Evolutionary conservation across 2,113 vertebrate genomes (phyloP), one percentile per base, ranked within the genome.

Genomic region (Cranoglanis bouderius): DNA sequence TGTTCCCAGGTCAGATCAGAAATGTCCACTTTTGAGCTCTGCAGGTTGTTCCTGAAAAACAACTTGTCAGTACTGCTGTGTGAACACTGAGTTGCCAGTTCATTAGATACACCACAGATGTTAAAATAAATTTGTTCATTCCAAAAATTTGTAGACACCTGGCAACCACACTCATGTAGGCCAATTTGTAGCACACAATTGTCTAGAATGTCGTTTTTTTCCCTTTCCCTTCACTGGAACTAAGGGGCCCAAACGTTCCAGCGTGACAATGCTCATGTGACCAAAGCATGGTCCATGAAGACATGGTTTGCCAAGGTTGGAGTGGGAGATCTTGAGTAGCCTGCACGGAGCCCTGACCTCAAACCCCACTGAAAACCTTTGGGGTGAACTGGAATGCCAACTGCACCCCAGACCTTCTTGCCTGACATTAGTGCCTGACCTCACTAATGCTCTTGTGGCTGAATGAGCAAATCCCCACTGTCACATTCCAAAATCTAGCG

Each of bases 1-100:
- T 99, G 96, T 87, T 97, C 97, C 97, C 97, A 98, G 40, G 95
- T 98, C 83, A 98, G 92, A 72, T 98, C 96, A 82, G 94, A 93
- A 90, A 98, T 95, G 93, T 94, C 94, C 55, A 96, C 94, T 87
- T 96, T 94, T 90, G 92, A 91, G 72, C 90, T 92, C 67, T 93
- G 92, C 87, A 89, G 85, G 92, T 93, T 92, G 74, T 83, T 93
- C 96, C 96, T 97, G 84, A 88, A 92, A 91, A 19, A 18, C 19
- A 55, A 24, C 18, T 55, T 29, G 6, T 57, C 75, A 88, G 91
- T 40, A 55, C 16, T 16, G 29, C 13, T 35, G 78, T 16, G 9
- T 43, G 43, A 49, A 26, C 13, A 18, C 6, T 16, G 49, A 53
- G n/a, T 53, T 53, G 13, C 46, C 43, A 53, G 12, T 51, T 29